A percentile compares a stretch with the other conserved stretches of the same genome.
phyloP scores from a whole-genome alignment of 2,888 invertebrate genomes.

The Drosophila tripunctata region DNA sequence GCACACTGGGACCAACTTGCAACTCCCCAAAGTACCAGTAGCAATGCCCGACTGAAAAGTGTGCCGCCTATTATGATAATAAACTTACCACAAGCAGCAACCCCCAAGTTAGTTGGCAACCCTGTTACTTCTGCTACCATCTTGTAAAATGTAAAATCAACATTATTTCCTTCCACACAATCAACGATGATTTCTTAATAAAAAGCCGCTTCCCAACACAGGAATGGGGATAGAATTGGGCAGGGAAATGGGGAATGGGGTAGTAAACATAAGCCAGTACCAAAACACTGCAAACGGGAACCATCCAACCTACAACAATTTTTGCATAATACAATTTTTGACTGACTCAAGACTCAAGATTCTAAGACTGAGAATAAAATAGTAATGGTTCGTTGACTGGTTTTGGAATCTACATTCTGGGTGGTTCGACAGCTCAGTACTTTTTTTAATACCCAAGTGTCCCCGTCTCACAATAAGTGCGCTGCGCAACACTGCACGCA shows the following conservation, averaged over 20 bases:
- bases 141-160: slow-evolving; percentile 72
- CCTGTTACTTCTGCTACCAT: slow-evolving; percentile 19
- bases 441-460: slow-evolving; percentile 78
- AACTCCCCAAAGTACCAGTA: slow-evolving; percentile 48
- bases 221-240: not conserved
- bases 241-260: slow-evolving; percentile 2
- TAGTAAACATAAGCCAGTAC: slow-evolving; percentile 34
- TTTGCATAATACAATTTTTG: slow-evolving; percentile 74
- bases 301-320: slow-evolving; percentile 45
- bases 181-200: slow-evolving; percentile 79
- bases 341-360: slow-evolving; percentile 39
- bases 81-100: slow-evolving; percentile 60
- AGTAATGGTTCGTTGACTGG: slow-evolving; percentile 74
- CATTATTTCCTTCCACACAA: slow-evolving; percentile 78
- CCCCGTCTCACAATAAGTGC: slow-evolving; percentile 73
- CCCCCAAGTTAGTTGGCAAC: slow-evolving; percentile 35
- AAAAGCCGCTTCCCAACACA: slow-evolving; percentile 51
- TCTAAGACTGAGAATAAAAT: slow-evolving; percentile 46
- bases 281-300: slow-evolving; percentile 29
- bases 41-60: slow-evolving; percentile 42
- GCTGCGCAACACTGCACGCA: slow-evolving; percentile 75
- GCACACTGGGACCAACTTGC: not conserved
- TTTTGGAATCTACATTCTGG: slow-evolving; percentile 18
- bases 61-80: slow-evolving; percentile 70
- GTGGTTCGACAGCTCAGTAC: slow-evolving; percentile 41